Evolutionary conservation across 2,797 vertebrate genomes (phyloP).

Genomic region (Sandelia bainsii): DNA sequence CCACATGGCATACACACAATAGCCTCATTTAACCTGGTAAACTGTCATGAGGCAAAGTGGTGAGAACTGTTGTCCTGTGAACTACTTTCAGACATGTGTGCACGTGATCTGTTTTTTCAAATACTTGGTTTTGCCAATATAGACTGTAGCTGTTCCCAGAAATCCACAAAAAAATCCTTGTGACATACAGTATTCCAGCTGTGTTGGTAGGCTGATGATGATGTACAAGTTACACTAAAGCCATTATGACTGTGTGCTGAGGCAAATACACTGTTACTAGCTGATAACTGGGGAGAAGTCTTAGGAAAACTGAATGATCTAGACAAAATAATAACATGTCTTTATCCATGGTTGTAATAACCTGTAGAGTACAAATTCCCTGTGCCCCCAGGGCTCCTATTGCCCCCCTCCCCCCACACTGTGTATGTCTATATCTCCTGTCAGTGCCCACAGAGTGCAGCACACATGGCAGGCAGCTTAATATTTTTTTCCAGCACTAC

Average conservation of each 20-base stretch:
- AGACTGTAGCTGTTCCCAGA: not conserved
- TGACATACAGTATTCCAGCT: not conserved
- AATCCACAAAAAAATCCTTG: conserved; percentile 2
- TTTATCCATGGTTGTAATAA: conserved; percentile 8
- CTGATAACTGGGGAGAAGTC: not conserved
- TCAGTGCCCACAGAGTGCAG: not conserved
- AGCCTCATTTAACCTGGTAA: not conserved
- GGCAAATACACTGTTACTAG: not conserved
- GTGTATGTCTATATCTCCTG: not conserved
- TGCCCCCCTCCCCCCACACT: not conserved
- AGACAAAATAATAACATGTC: conserved; percentile 4
- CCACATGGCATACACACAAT: conserved; percentile 16
- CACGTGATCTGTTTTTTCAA: conserved; percentile 17
- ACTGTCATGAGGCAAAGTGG: not conserved
- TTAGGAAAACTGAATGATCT: not conserved
- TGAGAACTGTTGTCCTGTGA: conserved; percentile 18
- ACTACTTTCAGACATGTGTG: not conserved
- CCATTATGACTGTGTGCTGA: not conserved
- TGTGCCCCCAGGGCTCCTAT: not conserved
- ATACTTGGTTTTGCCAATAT: conserved; percentile 15
- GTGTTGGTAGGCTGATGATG: not conserved
- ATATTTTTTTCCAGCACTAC: conserved; percentile 9
- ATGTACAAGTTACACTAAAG: not conserved
- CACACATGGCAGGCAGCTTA: conserved; percentile 8
- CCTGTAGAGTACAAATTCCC: not conserved